Evolutionary conservation across 2,797 vertebrate species (phyloP).

Genomic region (Ispidina picta): DNA sequence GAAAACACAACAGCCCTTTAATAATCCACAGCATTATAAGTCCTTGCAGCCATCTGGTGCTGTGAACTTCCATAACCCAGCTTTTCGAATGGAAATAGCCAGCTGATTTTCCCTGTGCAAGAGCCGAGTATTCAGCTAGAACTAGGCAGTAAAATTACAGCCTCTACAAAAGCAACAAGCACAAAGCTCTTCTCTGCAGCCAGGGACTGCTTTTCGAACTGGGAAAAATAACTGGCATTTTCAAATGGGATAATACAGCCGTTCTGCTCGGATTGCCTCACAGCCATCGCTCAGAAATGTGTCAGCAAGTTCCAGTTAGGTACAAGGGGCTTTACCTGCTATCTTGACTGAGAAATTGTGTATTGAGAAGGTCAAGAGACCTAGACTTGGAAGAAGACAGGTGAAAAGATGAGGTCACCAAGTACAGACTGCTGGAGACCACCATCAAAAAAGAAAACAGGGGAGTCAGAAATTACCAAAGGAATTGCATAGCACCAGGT

Average conservation of each 20-base stretch:
- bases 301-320: not conserved
- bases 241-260: not conserved
- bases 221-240: not conserved
- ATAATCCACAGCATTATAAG: slow-evolving; percentile 68
- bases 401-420: not conserved
- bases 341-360: not conserved
- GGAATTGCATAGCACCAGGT: not conserved
- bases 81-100: slow-evolving; percentile 47
- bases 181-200: not conserved
- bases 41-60: slow-evolving; percentile 57
- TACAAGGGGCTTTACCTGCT: not conserved
- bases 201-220: not conserved
- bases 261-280: not conserved
- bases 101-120: not conserved
- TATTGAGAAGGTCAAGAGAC: not conserved
- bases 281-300: not conserved
- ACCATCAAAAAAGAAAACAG: not conserved
- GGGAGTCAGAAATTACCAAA: not conserved
- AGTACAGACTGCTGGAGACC: not conserved
- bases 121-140: not conserved
- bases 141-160: not conserved
- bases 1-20: slow-evolving; percentile 49
- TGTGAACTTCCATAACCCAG: slow-evolving; percentile 59
- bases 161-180: not conserved
- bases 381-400: not conserved